phyloP scores from a whole-genome alignment of 2,888 invertebrate genomes.

The Xanthia icteritia region DNA sequence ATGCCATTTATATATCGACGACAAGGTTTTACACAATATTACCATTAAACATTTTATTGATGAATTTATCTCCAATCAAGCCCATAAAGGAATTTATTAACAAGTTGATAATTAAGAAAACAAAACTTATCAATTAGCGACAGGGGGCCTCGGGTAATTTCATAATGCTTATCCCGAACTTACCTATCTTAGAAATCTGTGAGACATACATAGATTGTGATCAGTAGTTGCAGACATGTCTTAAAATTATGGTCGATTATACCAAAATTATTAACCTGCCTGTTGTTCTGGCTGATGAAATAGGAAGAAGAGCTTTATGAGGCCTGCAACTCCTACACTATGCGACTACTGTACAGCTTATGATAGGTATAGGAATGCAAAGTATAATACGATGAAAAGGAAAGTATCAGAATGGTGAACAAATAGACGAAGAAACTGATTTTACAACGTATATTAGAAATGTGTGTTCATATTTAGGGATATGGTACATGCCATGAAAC shows the following conservation, averaged over 20 bases:
- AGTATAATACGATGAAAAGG: background rate
- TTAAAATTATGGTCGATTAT: slow-evolving; percentile 22
- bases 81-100: background rate
- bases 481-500: too few species aligned
- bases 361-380: background rate
- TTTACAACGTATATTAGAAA: background rate
- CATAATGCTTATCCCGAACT: slow-evolving; percentile 10
- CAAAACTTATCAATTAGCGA: slow-evolving; percentile 37
- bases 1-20: background rate
- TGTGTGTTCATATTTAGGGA: too few species aligned
- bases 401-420: background rate
- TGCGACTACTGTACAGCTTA: background rate
- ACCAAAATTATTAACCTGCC: slow-evolving; percentile 26
- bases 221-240: slow-evolving; percentile 11
- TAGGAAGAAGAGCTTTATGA: background rate
- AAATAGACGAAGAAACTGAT: background rate
- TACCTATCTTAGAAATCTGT: slow-evolving; percentile 28
- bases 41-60: slow-evolving; percentile 6
- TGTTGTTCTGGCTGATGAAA: slow-evolving; percentile 25
- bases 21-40: slow-evolving; percentile 7
- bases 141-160: slow-evolving; percentile 25
- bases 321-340: background rate
- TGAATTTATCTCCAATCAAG: slow-evolving; percentile 25
- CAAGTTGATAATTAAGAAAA: slow-evolving; percentile 25
- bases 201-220: slow-evolving; percentile 30